Evolutionary conservation across 1,140 invertebrate species (phyloP), one percentile per base, ranked within the genome.

Genomic region (Manduca sexta): DNA sequence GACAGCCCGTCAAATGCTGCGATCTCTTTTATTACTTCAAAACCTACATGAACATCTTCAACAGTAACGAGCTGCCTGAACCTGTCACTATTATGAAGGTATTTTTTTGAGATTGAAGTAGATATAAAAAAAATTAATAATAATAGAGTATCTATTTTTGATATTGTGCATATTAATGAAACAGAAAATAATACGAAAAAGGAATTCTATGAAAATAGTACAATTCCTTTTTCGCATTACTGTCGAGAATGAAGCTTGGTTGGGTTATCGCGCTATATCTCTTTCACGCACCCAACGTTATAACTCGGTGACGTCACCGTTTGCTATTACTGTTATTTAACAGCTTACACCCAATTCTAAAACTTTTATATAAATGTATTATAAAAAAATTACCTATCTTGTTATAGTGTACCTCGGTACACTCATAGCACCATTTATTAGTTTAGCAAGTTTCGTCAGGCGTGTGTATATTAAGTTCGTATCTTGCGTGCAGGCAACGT

Each of bases 11-110:
- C 1, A 43, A 31, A 21, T 29, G 35, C 10, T 34, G 49, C 7
- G 48, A 54, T 11, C 21, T 60, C 8, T 11, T 48, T 12, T 34
- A 48, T 1, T 54, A 48, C 37, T 51, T 60, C 12, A 40, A 48
- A 11, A 41, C 37, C 18, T 60, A 60, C 43, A 29, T 53, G 15
- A 33, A 46, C 26, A 40, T 49, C 38, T 58, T 52, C 15, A 58
- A 53, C 46, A 43, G 46, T 30, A 43, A 45, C 10, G 56, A 49
- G 4, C 3, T 58, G n/a, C 56, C 56, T 0, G 37, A 43, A 14
- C 46, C 56, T 0, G 38, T 45, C 18, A 58, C 42, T 2, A 49
- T 57, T 35, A 38, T 49, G 34, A 34, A 52, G 49, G 55, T 56
- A 34, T 1, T 31, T 17, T 18, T n/a, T 17, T 39, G 3, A 16